Conservation (phyloP, 2,113 vertebrate genomes). For the Ceyx cyanopectus region DNA sequence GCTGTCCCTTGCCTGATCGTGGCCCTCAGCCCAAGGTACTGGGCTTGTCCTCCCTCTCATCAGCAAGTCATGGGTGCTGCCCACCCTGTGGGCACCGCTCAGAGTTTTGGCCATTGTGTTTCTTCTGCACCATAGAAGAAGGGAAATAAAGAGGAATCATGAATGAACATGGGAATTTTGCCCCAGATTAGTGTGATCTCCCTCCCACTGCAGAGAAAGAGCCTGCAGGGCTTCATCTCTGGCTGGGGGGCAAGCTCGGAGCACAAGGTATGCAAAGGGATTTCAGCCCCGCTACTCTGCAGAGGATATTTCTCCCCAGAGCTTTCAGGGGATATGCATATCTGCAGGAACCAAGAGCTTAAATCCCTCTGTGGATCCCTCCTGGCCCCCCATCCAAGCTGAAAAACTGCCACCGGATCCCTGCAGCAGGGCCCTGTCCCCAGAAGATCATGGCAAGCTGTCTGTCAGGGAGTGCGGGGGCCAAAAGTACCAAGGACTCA, state of each 20-base stretch:
- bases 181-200: constrained; percentile 10
- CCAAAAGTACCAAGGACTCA: background rate
- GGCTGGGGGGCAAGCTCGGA: background rate
- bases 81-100: rapidly evolving
- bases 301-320: background rate
- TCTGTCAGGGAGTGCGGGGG: background rate
- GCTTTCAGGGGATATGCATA: background rate
- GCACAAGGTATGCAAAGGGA: background rate
- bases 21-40: background rate
- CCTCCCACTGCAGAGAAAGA: background rate
- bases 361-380: background rate
- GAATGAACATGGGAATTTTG: background rate
- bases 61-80: background rate
- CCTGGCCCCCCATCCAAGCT: background rate
- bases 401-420: background rate
- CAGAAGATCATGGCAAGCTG: background rate
- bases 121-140: background rate
- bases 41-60: background rate
- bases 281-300: background rate
- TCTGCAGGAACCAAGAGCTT: background rate
- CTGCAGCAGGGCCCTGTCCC: background rate
- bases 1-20: rapidly evolving
- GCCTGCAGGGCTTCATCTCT: background rate
- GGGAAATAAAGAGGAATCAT: background rate
- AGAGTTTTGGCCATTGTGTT: rapidly evolving